Evolutionary conservation across 2,113 vertebrate species (phyloP), one percentile per base, ranked within the genome.

Genomic region (Notechis scutatus): DNA sequence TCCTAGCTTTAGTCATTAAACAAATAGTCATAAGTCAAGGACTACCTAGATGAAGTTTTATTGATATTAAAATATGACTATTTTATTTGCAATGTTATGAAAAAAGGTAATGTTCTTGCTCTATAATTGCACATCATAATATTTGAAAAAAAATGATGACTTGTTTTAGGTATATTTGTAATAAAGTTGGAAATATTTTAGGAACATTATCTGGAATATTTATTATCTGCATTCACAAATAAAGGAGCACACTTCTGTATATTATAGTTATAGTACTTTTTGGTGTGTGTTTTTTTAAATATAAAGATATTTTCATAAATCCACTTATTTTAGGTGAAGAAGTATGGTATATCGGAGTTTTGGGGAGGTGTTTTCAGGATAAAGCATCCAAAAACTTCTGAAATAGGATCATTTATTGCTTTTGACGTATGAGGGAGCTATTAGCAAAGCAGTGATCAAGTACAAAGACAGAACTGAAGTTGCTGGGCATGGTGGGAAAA

Each of bases 81-180:
- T 95, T 96, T 91, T 87, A 95, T 96, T 97, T 96, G 69, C 47
- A 94, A 96, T 95, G 39, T 96, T 96, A 91, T 69, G 88, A 97
- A 95, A 47, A 94, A 81, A 94, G 94, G 39, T 89, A 95, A 87
- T 93, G 24, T 94, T 87, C 93, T 96, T 95, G 94, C 94, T 94
- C 94, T 91, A 56, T 94, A 92, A 96, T 93, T 95, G 39, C 29
- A 57, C 87, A 47, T 74, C 93, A 11, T 86, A 96, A 93, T 87
- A 92, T 74, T 95, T 96, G 91, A 94, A 89, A 90, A 92, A 94
- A 87, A 96, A 61, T 91, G 24, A 92, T 94, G 39, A 74, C 90
- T 88, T 45, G 91, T 92, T 95, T 96, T 95, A 91, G 94, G 94
- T 94, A 91, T 86, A 91, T 95, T 91, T 94, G 52, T 50, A 95